Evolutionary conservation across 2,113 vertebrate genomes (phyloP).

Genomic region (Collichthys lucidus): DNA sequence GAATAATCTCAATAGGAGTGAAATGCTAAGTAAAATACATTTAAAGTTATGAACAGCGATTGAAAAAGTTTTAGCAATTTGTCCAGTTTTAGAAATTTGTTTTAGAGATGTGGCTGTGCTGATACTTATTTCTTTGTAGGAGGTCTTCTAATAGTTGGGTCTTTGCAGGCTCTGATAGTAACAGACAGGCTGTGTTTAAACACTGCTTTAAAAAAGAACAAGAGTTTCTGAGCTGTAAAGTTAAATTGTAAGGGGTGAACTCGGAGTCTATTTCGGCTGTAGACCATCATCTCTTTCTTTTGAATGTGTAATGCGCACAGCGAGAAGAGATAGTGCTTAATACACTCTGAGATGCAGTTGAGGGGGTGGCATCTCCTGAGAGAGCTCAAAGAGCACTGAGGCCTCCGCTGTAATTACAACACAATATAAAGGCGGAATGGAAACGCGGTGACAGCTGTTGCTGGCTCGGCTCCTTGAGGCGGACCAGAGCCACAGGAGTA

Average conservation of each 20-base stretch:
- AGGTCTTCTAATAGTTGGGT: background rate
- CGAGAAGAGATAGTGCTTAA: conserved; percentile 53
- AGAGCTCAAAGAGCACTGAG: conserved; percentile 60
- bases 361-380: conserved; percentile 67
- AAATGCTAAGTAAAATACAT: conserved; percentile 36
- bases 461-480: conserved; percentile 57
- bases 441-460: conserved; percentile 69
- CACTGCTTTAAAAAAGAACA: conserved; percentile 25
- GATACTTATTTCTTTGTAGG: conserved; percentile 25
- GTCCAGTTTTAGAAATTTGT: conserved; percentile 33
- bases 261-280: conserved; percentile 39
- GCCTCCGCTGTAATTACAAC: conserved; percentile 74
- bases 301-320: conserved; percentile 45
- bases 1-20: conserved; percentile 44
- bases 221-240: conserved; percentile 36
- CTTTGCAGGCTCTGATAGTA: conserved; percentile 2
- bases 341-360: conserved; percentile 53
- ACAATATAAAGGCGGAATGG: conserved; percentile 62
- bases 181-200: background rate
- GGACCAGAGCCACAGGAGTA: conserved; percentile 36
- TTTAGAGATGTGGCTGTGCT: conserved; percentile 17
- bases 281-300: conserved; percentile 45
- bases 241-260: conserved; percentile 33
- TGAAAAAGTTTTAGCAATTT: conserved; percentile 26
- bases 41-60: conserved; percentile 22